Conservation (phyloP, 1,140 invertebrate genomes). For the Uloborus diversus region DNA sequence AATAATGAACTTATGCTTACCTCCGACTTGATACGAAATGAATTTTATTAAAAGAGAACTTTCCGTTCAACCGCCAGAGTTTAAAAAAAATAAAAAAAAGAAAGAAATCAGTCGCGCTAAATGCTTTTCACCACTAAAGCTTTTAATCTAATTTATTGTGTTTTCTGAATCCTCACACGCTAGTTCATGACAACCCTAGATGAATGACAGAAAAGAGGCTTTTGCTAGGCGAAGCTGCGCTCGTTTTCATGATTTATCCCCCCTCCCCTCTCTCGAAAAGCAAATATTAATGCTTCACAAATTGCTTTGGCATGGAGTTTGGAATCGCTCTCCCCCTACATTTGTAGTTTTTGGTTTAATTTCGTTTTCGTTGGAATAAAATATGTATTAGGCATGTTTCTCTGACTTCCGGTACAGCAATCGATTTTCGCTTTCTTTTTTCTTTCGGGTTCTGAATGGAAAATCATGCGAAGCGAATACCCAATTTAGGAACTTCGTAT, state of each 20-base stretch:
- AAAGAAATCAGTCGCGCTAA: neutral
- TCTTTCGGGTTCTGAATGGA: too few relatives aligned
- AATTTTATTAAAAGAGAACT: too few relatives aligned
- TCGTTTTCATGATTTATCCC: neutral
- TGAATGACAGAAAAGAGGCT: constrained; percentile 4
- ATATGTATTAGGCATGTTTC: neutral
- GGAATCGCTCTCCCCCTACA: neutral
- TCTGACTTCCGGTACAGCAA: neutral
- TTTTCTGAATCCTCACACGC: neutral
- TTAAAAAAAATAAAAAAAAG: neutral
- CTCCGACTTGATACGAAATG: too few relatives aligned
- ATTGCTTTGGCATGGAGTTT: neutral
- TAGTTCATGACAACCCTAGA: constrained; percentile 13
- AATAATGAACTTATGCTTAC: too few relatives aligned
- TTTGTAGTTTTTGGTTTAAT: neutral
- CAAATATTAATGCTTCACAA: constrained; percentile 36
- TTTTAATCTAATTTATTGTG: constrained; percentile 42
- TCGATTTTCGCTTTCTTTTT: neutral
- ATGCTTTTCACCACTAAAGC: constrained; percentile 32
- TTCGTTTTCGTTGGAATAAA: neutral
- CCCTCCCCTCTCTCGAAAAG: neutral
- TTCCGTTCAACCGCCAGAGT: neutral
- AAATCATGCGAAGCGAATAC: too few relatives aligned
- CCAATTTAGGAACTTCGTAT: too few relatives aligned
- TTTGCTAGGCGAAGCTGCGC: constrained; percentile 8